Conservation (phyloP, 2,888 invertebrate species). For the Phorcus lineatus region DNA sequence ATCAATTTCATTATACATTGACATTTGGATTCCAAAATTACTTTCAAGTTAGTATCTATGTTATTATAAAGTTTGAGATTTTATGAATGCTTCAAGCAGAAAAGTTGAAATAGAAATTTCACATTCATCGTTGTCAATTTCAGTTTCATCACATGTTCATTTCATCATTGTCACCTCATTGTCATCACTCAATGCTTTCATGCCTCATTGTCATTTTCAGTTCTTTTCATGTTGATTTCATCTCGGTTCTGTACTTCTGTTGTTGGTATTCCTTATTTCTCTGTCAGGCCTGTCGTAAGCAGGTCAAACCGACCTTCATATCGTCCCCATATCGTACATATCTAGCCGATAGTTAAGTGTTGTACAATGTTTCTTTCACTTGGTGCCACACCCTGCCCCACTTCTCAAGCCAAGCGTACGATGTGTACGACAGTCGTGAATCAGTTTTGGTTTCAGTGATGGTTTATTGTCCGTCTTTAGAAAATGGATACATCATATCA, state of each 20-base stretch:
- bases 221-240: background rate
- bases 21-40: too few relatives aligned
- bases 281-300: background rate
- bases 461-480: background rate
- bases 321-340: background rate
- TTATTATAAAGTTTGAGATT: too few relatives aligned
- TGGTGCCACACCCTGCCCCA: too few relatives aligned
- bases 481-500: background rate
- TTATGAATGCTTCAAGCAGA: too few relatives aligned
- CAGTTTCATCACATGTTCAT: background rate
- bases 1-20: too few relatives aligned
- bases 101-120: too few relatives aligned
- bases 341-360: background rate
- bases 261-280: background rate
- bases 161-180: background rate
- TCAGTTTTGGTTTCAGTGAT: background rate
- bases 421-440: too few relatives aligned
- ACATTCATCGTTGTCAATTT: too few relatives aligned
- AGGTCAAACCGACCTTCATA: background rate
- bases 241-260: background rate
- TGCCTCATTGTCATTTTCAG: background rate
- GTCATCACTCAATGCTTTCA: background rate
- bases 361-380: background rate
- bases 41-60: too few relatives aligned
- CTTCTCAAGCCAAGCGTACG: too few relatives aligned